These are phyloP conservation scores for Orientallactaga sibirica DNA, from an alignment of 2,797 vertebrate genomes.

Conservation along the genomic window DNA sequence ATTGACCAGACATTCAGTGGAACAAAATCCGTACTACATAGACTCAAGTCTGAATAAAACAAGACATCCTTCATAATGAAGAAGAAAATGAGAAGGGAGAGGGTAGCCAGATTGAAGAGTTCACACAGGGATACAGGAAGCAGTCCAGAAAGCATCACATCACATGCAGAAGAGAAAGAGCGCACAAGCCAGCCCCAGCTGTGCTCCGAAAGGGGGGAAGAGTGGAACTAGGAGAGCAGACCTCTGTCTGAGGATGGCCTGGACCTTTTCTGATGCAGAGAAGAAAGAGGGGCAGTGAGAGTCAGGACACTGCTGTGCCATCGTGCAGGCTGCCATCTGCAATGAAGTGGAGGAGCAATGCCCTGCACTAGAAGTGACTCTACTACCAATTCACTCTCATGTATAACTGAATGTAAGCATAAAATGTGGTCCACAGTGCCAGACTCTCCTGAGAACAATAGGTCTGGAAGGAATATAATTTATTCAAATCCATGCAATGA, in stretches of 20 bases:
- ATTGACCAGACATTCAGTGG: not conserved
- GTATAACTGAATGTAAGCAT: not conserved
- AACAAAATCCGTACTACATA: not conserved
- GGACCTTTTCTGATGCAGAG: not conserved
- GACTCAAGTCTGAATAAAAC: not conserved
- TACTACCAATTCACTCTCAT: not conserved
- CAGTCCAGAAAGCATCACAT: not conserved
- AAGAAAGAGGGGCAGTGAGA: not conserved
- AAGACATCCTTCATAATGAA: not conserved
- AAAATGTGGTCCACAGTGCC: not conserved
- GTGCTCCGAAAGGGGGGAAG: not conserved
- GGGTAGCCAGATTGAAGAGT: not conserved
- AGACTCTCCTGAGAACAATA: not conserved
- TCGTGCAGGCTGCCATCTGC: not conserved
- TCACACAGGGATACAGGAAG: not conserved
- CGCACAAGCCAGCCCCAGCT: not conserved
- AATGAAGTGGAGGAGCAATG: accelerated
- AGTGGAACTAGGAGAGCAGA: not conserved
- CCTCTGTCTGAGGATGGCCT: not conserved
- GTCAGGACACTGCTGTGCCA: accelerated
- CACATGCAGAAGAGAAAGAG: not conserved
- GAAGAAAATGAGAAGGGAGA: not conserved
- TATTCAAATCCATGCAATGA: not conserved
- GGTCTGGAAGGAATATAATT: not conserved
- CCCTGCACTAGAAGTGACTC: not conserved